Conservation (phyloP, 2,888 invertebrate genomes). For the Acanthopleura granulata region DNA sequence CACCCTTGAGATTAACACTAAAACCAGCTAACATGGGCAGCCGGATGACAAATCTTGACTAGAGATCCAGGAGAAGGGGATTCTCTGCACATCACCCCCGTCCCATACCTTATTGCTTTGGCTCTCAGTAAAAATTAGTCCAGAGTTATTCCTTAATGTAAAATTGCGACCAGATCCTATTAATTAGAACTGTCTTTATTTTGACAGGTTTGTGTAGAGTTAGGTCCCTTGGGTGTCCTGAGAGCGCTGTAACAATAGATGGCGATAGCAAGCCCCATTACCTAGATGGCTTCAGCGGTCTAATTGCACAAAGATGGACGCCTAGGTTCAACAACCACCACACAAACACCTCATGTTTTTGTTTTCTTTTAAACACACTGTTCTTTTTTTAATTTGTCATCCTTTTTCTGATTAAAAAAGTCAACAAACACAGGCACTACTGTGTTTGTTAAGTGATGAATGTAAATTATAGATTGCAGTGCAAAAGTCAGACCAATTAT, state of each 20-base stretch:
- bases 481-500: too few relatives aligned
- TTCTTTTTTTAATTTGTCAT: too few relatives aligned
- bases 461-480: too few relatives aligned
- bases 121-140: slow-evolving; percentile 14
- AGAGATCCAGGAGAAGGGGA: too few relatives aligned
- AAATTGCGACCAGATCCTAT: slow-evolving; percentile 5
- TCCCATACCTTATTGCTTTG: not conserved
- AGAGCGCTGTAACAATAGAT: not conserved
- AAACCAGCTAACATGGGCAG: not conserved
- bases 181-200: slow-evolving; percentile 14
- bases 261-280: not conserved
- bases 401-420: too few relatives aligned
- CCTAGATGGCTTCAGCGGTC: not conserved
- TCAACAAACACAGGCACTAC: too few relatives aligned
- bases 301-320: not conserved
- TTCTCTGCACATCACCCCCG: not conserved
- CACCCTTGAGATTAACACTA: slow-evolving; percentile 15
- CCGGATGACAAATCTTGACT: too few relatives aligned
- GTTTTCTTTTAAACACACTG: too few relatives aligned
- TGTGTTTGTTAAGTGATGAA: too few relatives aligned
- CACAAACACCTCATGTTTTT: too few relatives aligned
- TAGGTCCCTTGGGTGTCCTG: not conserved
- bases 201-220: slow-evolving; percentile 8
- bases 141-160: slow-evolving; percentile 1
- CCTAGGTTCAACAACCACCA: too few relatives aligned